These are phyloP conservation scores for Colletes collaris DNA, from an alignment of 2,888 invertebrate genomes.

Conservation along the genomic window DNA sequence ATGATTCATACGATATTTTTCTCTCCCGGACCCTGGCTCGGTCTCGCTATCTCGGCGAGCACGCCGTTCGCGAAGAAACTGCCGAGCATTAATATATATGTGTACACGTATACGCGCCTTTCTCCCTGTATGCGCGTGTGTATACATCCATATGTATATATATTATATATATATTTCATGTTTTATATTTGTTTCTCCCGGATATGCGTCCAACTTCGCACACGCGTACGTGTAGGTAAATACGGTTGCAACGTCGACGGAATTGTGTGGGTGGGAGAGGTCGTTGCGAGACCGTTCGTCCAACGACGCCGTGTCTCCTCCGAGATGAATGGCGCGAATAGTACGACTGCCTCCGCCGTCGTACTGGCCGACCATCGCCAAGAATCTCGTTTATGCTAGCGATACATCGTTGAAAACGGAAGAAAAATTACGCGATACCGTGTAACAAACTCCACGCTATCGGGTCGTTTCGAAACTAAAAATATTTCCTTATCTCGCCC, in stretches of 20 bases:
- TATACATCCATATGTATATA: not conserved
- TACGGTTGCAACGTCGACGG: not conserved
- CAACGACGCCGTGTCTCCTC: slow-evolving; percentile 37
- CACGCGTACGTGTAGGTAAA: not conserved
- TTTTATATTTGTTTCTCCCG: slow-evolving; percentile 71
- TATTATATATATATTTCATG: slow-evolving; percentile 65
- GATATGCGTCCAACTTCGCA: slow-evolving; percentile 38
- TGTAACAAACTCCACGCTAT: not conserved
- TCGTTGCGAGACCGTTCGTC: slow-evolving; percentile 18
- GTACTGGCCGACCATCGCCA: slow-evolving; percentile 6
- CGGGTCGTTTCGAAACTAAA: slow-evolving; percentile 16
- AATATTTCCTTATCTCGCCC: slow-evolving; percentile 7
- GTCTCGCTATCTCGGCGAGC: slow-evolving; percentile 64
- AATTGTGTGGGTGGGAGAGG: not conserved
- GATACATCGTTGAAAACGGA: not conserved
- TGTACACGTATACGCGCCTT: not conserved
- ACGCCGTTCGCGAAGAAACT: slow-evolving; percentile 73
- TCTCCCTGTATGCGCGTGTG: too few relatives aligned
- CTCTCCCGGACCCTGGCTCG: slow-evolving; percentile 61
- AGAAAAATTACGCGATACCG: slow-evolving; percentile 25
- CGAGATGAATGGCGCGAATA: slow-evolving; percentile 64
- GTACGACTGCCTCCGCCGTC: slow-evolving; percentile 27
- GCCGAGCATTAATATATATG: slow-evolving; percentile 76
- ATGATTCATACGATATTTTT: slow-evolving; percentile 79
- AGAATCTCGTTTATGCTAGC: slow-evolving; percentile 6